Conservation (phyloP, 2,113 vertebrate species). For the Pica pica region DNA sequence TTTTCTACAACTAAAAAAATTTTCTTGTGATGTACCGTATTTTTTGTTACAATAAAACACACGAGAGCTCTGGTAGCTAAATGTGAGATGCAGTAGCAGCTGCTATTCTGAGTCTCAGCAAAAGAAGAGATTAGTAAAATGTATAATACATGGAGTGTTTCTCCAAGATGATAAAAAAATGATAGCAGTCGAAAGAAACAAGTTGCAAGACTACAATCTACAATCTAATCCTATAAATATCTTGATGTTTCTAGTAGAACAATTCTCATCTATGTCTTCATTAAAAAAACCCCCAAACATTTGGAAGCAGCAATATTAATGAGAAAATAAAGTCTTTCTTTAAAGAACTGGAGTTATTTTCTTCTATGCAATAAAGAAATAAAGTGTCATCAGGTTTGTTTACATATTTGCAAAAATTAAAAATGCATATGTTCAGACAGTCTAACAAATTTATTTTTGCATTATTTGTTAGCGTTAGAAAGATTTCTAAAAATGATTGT, state of each 20-base stretch:
- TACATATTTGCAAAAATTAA: neutral
- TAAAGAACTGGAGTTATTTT: neutral
- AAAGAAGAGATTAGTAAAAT: neutral
- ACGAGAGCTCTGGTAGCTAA: neutral
- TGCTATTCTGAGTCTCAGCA: neutral
- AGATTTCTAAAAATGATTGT: neutral
- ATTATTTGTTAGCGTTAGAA: neutral
- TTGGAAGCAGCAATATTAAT: neutral
- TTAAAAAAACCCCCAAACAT: neutral
- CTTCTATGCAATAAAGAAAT: neutral
- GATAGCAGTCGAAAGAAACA: neutral
- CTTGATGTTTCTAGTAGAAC: neutral
- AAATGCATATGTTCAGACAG: neutral
- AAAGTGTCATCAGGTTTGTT: neutral
- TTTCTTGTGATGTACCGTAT: neutral
- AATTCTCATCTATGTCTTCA: neutral
- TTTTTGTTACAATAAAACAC: neutral
- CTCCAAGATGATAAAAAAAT: neutral
- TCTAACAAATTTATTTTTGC: neutral
- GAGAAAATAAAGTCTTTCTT: neutral
- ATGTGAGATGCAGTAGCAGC: neutral
- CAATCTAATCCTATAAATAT: neutral
- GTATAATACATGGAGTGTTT: neutral
- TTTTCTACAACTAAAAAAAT: neutral
- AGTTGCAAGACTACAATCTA: neutral